phyloP scores from a whole-genome alignment of 2,888 invertebrate species.

The Ptychoptera contaminata region DNA sequence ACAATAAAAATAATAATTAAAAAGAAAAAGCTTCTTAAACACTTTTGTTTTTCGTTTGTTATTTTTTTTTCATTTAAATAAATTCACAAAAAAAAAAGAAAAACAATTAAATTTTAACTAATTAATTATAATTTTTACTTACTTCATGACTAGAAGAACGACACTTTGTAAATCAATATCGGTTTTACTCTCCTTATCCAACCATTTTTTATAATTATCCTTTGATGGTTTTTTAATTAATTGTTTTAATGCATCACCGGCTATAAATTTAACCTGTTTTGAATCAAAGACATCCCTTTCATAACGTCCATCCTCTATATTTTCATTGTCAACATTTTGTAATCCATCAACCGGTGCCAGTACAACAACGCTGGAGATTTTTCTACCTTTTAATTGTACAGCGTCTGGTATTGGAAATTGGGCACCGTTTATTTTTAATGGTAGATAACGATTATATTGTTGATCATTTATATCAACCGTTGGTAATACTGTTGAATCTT shows the following conservation, averaged over 20 bases:
- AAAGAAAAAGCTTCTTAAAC: not conserved
- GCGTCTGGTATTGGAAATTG: slow-evolving; percentile 73
- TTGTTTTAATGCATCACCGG: slow-evolving; percentile 59
- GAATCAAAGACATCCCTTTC: slow-evolving; percentile 40
- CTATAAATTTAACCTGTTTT: slow-evolving; percentile 55
- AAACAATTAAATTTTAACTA: not conserved
- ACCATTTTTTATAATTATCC: slow-evolving; percentile 66
- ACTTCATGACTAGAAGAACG: slow-evolving; percentile 68
- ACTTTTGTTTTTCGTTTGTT: not conserved
- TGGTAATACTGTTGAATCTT: slow-evolving; percentile 55
- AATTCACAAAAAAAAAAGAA: too few species aligned
- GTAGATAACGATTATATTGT: slow-evolving; percentile 69
- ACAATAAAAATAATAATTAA: not conserved
- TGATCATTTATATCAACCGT: slow-evolving; percentile 58
- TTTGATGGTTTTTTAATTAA: slow-evolving; percentile 56
- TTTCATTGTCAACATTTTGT: slow-evolving; percentile 17
- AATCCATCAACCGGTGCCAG: slow-evolving; percentile 66
- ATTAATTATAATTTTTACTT: slow-evolving; percentile 27
- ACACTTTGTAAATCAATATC: slow-evolving; percentile 64
- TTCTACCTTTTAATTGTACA: slow-evolving; percentile 55
- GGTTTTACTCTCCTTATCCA: slow-evolving; percentile 60
- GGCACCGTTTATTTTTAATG: slow-evolving; percentile 68
- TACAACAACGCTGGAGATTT: slow-evolving; percentile 72
- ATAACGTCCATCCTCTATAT: slow-evolving; percentile 31
- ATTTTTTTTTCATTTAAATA: not conserved